A percentile compares a stretch with the other conserved stretches of the same genome.
These are phyloP conservation scores for Sebastes wilsoni DNA, from an alignment of 2,797 vertebrate species.

Conservation along the genomic window DNA sequence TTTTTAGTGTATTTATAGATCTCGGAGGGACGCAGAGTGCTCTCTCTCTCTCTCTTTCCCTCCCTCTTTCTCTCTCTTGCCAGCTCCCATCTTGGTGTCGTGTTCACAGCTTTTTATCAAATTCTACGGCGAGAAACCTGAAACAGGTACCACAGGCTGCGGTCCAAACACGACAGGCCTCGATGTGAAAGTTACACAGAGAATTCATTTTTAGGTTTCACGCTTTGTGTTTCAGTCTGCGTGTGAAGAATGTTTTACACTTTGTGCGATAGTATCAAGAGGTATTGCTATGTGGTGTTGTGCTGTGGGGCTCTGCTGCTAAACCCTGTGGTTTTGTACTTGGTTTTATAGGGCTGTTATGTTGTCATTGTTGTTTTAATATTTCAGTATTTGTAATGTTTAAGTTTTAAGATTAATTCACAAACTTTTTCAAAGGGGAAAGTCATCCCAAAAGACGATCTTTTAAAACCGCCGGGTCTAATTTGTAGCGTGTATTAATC, in stretches of 20 bases:
- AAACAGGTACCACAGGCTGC: constrained; percentile 35
- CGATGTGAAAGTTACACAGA: constrained; percentile 12
- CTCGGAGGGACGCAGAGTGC: constrained; percentile 69
- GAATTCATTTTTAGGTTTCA: constrained; percentile 30
- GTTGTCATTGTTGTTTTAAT: neutral
- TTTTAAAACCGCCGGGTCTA: neutral
- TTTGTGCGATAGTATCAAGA: neutral
- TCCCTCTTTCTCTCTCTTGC: constrained; percentile 32
- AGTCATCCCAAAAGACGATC: neutral
- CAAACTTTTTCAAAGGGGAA: neutral
- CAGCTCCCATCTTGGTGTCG: constrained; percentile 51
- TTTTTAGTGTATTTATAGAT: constrained; percentile 80
- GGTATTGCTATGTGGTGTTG: neutral
- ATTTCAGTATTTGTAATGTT: neutral
- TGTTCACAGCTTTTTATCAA: constrained; percentile 63
- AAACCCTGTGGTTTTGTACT: neutral
- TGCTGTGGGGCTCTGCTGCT: neutral
- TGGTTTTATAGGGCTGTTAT: neutral
- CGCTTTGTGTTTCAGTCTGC: neutral
- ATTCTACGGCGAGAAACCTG: constrained; percentile 33
- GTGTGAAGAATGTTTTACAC: neutral
- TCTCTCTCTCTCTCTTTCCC: constrained; percentile 26
- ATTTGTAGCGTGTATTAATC: neutral
- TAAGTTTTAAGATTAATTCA: neutral
- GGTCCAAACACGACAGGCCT: constrained; percentile 32